phyloP scores from a whole-genome alignment of 2,888 invertebrate genomes.

The Rambutsinella grinnellia region DNA sequence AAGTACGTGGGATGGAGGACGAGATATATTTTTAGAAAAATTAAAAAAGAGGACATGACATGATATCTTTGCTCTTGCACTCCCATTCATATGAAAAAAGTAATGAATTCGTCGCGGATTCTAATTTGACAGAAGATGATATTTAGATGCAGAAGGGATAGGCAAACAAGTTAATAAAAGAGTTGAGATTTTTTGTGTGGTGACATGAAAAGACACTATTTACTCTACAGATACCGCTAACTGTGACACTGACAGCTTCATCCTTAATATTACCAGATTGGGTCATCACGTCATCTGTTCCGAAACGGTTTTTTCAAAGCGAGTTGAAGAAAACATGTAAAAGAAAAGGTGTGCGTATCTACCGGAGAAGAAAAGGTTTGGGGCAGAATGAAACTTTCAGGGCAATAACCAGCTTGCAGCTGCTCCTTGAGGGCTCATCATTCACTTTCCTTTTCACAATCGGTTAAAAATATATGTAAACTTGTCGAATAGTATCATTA shows the following conservation, averaged over 20 bases:
- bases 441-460: constrained; percentile 23
- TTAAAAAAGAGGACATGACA: not conserved
- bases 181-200: not conserved
- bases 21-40: not conserved
- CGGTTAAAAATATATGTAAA: too few species aligned
- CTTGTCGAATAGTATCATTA: too few species aligned
- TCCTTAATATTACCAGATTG: constrained; percentile 25
- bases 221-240: not conserved
- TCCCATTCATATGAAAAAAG: not conserved
- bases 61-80: not conserved
- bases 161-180: not conserved
- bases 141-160: too few species aligned
- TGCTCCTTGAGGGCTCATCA: constrained; percentile 19
- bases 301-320: not conserved
- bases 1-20: not conserved
- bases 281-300: constrained; percentile 49
- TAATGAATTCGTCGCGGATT: not conserved
- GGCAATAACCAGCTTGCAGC: too few species aligned
- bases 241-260: constrained; percentile 48
- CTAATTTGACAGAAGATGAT: not conserved
- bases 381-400: not conserved
- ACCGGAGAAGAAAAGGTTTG: not conserved
- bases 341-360: not conserved
- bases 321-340: constrained; percentile 2
- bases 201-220: constrained; percentile 27